A percentile compares a stretch with the other conserved stretches of the same genome.
These are phyloP conservation scores for Progne subis DNA, from an alignment of 2,113 vertebrate species.

Conservation along the genomic window DNA sequence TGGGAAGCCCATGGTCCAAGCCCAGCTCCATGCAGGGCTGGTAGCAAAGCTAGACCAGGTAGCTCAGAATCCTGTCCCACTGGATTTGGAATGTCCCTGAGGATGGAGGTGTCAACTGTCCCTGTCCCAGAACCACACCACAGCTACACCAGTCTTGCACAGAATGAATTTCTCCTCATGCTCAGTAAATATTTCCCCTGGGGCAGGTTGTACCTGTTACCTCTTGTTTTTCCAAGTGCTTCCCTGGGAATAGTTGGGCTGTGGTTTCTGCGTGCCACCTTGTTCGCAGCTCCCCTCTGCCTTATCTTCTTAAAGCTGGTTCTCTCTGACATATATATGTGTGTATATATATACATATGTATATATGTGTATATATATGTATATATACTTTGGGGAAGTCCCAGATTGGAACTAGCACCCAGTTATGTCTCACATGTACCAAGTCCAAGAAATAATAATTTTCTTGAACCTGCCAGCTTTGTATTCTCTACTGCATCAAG, in stretches of 20 bases:
- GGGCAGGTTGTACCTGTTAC: not conserved
- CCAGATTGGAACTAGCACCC: not conserved
- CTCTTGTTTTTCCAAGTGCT: not conserved
- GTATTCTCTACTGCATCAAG: not conserved
- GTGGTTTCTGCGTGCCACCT: not conserved
- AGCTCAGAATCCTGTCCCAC: not conserved
- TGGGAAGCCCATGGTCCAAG: not conserved
- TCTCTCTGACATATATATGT: not conserved
- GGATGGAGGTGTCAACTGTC: not conserved
- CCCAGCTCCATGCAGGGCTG: not conserved
- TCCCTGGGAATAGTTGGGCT: not conserved
- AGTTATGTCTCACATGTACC: not conserved
- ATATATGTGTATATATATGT: not conserved
- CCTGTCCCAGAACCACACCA: not conserved
- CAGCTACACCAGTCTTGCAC: not conserved
- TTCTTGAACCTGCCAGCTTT: not conserved
- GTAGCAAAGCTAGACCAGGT: not conserved
- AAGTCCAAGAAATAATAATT: not conserved
- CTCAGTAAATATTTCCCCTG: not conserved
- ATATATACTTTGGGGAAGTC: not conserved
- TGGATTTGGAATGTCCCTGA: not conserved
- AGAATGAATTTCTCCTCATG: not conserved
- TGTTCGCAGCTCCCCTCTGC: not conserved
- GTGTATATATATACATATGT: rapidly evolving
- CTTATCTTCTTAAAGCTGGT: not conserved